Evolutionary conservation across 2,888 invertebrate genomes (phyloP), one percentile per base, ranked within the genome.

Genomic region (Trissoscelio sp.): DNA sequence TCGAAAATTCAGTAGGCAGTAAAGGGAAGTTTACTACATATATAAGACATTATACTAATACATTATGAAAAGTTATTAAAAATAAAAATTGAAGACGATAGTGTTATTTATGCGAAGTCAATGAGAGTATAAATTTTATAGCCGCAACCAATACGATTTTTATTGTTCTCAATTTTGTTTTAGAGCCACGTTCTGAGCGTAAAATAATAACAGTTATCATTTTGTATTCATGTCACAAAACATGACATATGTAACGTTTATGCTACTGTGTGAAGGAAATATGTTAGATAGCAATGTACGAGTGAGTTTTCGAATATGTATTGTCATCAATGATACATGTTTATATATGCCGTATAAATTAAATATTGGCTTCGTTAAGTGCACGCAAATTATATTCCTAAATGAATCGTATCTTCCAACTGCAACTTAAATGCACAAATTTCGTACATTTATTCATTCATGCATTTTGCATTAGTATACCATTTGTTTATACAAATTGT

Each of bases 201-300:
- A 62, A 72, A 72, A 72, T 72, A 72, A 72, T 72, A 72, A 62
- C 42, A 53, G 70, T 53, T 51, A 62, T 72, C 72, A 72, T 72
- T 62, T 53, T 51, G 62, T 60, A 72, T 60, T 62, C 72, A 62
- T 20, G 72, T 72, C 72, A 53, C 72, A 60, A 72, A 72, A 62
- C 46, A 31, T 53, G 72, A 72, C 72, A 62, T 62, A 42, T 62
- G 73, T 64, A 53, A 73, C 53, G 24, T 51, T 62, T 64, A 55
- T 58, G 44, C 28, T 44, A 42, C 44, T 16, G 55, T 22, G 44
- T 12, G 34, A 73, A 64, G 55, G 28, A 73, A 55, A 53, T 64
- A 55, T 55, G 37, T 73, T 64, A 18, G 39, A 39, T 60, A 39
- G 60, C 51, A 39, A 57, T 46, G 16, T n/a, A 31, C 20, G 55